Percentiles rank a stretch among this genome's conserved stretches.
Evolutionary conservation across 2,113 vertebrate species (phyloP).

Genomic region (Marmota monax): DNA sequence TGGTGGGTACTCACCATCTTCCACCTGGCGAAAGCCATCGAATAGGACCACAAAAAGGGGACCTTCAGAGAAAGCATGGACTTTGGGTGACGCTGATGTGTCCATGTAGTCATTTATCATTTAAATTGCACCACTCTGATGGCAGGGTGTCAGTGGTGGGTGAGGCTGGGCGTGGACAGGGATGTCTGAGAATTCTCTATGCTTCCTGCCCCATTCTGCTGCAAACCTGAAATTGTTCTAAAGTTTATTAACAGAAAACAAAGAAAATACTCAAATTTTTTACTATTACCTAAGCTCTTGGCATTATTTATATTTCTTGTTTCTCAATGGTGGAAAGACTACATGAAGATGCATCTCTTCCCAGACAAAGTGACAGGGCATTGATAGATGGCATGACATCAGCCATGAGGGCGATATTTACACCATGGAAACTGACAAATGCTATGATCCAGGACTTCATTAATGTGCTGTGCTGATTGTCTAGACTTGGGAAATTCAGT

Average conservation of each 20-base stretch:
- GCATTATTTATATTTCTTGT: neutral
- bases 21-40: neutral
- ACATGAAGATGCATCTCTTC: accelerated
- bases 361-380: accelerated
- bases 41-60: too few relatives aligned
- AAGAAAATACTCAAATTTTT: neutral
- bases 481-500: neutral
- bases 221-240: neutral
- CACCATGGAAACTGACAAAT: neutral
- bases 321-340: accelerated
- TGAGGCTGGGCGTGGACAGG: accelerated
- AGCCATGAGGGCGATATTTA: neutral
- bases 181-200: neutral
- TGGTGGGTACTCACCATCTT: accelerated
- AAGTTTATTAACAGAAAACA: neutral
- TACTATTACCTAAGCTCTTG: too few relatives aligned
- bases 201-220: neutral
- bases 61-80: too few relatives aligned
- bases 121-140: accelerated
- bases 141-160: accelerated
- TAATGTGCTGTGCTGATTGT: neutral
- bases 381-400: neutral
- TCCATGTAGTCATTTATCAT: accelerated
- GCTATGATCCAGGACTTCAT: neutral
- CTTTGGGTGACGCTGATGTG: too few relatives aligned